phyloP scores from a whole-genome alignment of 2,797 vertebrate genomes.

The Lutra lutra region DNA sequence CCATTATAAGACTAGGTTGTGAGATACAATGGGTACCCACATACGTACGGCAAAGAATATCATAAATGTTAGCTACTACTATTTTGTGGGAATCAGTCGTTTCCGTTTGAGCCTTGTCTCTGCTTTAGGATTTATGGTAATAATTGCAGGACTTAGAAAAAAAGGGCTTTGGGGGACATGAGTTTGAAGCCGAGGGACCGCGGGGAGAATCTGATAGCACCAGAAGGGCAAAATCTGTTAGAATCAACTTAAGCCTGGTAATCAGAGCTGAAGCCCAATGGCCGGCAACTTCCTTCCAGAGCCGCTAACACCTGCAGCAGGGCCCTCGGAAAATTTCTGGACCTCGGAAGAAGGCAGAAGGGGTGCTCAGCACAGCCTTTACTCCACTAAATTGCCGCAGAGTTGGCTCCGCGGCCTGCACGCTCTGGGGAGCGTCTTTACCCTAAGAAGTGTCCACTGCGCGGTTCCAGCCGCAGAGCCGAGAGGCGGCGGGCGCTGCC shows the following conservation, averaged over 20 bases:
- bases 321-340: not conserved
- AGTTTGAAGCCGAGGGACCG: not conserved
- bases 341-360: not conserved
- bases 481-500: accelerated
- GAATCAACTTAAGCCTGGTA: not conserved
- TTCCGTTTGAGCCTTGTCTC: not conserved
- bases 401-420: not conserved
- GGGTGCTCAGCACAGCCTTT: not conserved
- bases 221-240: not conserved
- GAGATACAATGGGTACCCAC: not conserved
- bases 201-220: too few species aligned
- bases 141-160: not conserved
- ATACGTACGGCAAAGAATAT: not conserved
- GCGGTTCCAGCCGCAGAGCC: not conserved
- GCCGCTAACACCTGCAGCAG: not conserved
- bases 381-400: not conserved
- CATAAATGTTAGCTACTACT: not conserved
- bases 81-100: not conserved
- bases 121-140: not conserved
- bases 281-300: not conserved
- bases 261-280: not conserved
- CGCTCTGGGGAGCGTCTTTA: not conserved
- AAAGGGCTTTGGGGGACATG: not conserved
- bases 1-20: not conserved
- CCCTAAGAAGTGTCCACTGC: not conserved